Conservation (phyloP, 1,140 invertebrate genomes). For the Lucilia sericata region DNA sequence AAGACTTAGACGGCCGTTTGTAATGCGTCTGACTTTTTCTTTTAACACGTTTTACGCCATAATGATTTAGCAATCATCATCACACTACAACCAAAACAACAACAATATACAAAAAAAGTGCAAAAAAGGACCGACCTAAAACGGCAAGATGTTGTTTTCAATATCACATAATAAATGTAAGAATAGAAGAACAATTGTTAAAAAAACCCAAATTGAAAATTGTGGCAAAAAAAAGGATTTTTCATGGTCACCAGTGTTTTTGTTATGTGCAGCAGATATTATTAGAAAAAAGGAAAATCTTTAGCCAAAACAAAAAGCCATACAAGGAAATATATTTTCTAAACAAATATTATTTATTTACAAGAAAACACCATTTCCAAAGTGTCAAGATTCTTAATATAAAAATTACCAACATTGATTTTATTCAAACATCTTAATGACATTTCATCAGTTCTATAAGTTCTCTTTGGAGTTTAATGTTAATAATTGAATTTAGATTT, state of each 20-base stretch:
- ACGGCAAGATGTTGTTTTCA: neutral
- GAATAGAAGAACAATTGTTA: neutral
- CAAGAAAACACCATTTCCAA: neutral
- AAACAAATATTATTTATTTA: neutral
- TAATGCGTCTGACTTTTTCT: neutral
- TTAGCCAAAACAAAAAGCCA: neutral
- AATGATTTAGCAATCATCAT: conserved; percentile 5
- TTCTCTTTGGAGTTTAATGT: too few relatives aligned
- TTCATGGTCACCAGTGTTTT: conserved; percentile 34
- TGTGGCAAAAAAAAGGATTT: neutral
- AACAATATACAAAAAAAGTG: neutral
- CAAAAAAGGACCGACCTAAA: neutral
- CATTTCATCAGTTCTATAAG: too few relatives aligned
- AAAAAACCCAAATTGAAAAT: neutral
- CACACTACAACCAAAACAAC: neutral
- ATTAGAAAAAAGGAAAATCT: neutral
- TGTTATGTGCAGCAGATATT: neutral
- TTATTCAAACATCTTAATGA: too few relatives aligned
- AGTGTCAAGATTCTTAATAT: too few relatives aligned
- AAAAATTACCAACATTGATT: too few relatives aligned
- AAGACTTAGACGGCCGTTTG: conserved; percentile 9
- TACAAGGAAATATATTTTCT: neutral
- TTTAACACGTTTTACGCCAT: conserved; percentile 16
- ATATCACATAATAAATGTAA: neutral
- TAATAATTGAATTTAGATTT: too few relatives aligned